Conservation (phyloP, 2,888 invertebrate species). For the Eupithecia tripunctaria region DNA sequence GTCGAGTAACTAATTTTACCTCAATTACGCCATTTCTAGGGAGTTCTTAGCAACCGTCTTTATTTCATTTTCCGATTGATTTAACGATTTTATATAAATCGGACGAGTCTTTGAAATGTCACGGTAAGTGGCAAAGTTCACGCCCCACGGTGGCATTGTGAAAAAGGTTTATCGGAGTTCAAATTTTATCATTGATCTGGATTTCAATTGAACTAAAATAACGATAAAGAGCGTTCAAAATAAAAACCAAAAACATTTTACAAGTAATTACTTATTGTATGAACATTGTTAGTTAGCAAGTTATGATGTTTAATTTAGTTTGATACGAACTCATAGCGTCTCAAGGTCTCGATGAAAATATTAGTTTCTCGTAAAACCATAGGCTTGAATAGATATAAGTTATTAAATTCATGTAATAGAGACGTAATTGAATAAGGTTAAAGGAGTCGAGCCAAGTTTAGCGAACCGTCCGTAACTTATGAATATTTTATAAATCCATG, state of each 20-base stretch:
- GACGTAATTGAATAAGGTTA: constrained; percentile 17
- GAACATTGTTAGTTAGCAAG: background rate
- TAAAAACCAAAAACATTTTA: background rate
- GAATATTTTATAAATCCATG: constrained; percentile 26
- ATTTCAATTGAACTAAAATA: background rate
- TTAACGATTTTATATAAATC: constrained; percentile 37
- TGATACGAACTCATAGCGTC: background rate
- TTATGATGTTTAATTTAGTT: background rate
- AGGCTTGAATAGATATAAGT: background rate
- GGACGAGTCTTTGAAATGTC: constrained; percentile 26
- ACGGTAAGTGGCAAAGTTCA: constrained; percentile 15
- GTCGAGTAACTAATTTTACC: constrained; percentile 48
- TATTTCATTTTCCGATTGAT: constrained; percentile 41
- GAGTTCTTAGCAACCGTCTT: constrained; percentile 36
- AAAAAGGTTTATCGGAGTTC: background rate
- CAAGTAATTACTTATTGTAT: no score
- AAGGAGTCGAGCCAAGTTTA: constrained; percentile 20
- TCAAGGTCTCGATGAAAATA: background rate
- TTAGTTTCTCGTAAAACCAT: background rate
- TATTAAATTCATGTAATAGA: constrained; percentile 15
- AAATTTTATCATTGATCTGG: background rate
- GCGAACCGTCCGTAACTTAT: constrained; percentile 14
- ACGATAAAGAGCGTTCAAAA: background rate
- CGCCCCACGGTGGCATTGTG: background rate
- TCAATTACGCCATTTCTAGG: constrained; percentile 47